Percentiles rank a stretch among this genome's conserved stretches.
Conservation (phyloP, 1,140 invertebrate species). For the Diorhabda carinulata region DNA sequence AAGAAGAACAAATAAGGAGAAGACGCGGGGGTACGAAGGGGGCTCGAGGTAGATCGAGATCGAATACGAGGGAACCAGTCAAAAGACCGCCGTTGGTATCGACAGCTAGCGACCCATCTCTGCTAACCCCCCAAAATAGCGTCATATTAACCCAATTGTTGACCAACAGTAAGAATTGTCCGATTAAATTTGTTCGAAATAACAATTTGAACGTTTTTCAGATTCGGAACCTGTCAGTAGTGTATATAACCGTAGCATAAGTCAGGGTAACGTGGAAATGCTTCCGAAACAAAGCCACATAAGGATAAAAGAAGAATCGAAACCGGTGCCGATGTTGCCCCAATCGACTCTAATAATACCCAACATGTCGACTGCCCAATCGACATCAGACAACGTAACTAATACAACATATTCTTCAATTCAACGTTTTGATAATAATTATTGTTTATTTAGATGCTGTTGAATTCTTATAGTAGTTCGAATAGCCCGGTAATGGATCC, state of each 20-base stretch:
- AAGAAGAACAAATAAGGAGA: conserved; percentile 3
- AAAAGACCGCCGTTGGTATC: conserved; percentile 53
- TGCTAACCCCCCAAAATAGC: conserved; percentile 53
- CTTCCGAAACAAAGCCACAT: conserved; percentile 16
- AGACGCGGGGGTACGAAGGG: conserved; percentile 28
- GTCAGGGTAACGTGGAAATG: conserved; percentile 4
- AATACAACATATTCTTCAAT: neutral
- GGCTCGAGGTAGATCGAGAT: conserved; percentile 39
- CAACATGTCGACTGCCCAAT: conserved; percentile 42
- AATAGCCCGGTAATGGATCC: conserved; percentile 40
- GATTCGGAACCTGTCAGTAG: neutral
- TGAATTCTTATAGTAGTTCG: conserved; percentile 35
- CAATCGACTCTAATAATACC: conserved; percentile 47
- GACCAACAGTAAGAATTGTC: conserved; percentile 44
- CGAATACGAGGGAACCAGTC: conserved; percentile 43
- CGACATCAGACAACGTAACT: conserved; percentile 39
- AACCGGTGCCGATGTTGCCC: conserved; percentile 35
- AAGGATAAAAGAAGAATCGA: conserved; percentile 39
- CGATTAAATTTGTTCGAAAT: neutral
- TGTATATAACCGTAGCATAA: conserved; percentile 14
- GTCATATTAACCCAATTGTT: conserved; percentile 63
- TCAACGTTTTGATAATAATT: neutral
- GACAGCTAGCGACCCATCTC: conserved; percentile 55
- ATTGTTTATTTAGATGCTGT: conserved; percentile 34
- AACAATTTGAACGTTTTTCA: neutral